Base-by-base conservation (phyloP, 2,888 invertebrate genomes). In the Esperia sulphurella region DNA sequence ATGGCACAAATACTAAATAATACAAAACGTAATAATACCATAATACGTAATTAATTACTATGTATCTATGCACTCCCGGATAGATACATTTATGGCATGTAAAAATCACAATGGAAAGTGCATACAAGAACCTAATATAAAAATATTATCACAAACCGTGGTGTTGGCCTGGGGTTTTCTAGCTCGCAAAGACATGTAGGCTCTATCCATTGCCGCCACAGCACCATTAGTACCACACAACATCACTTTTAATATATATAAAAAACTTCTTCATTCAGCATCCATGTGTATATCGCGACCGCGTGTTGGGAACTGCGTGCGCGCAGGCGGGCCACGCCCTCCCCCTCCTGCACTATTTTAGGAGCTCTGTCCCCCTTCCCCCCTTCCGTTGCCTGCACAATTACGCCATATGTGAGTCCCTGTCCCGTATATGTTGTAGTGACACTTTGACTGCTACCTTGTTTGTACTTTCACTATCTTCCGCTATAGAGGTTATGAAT, bases 151-250 rank as follows among this genome's bases (percentile, higher is more conserved):
- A 76, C 81, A 47, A 63, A 86, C 83, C 80, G 86, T 83, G 47
- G 39, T 39, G 44, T 76, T 82, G 4, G 76, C 56, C 49, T 75
- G 76, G 14, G 89, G 90, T 63, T 86, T 88, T 64, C 90, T 83
- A 57, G 86, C 90, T 49, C 90, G 84, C 73, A 90, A 64, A 43
- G 90, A 90, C 90, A 90, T 90, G 54, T 90, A 90, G 47, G 90
- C 90, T 49, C 90, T 82, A 48, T 90, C 90, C 90, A 90, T 90
- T 14, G 86, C 84, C 35, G 84, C 84, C 14, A 85, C 83, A 1
- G 87, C 84, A 12, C 86, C 83, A 57, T 75, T 79, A 38, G 84
- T 75, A n/a, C 85, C 85, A 54, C 90, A 84, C 76, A 88, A 68
- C 87, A 87, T 86, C 64, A 67, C 68, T 59, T 43, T 46, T 49